These are phyloP conservation scores for Zoanthus sansibaricus DNA, from an alignment of 92 coral and sea anemone species.

Conservation along the genomic window DNA sequence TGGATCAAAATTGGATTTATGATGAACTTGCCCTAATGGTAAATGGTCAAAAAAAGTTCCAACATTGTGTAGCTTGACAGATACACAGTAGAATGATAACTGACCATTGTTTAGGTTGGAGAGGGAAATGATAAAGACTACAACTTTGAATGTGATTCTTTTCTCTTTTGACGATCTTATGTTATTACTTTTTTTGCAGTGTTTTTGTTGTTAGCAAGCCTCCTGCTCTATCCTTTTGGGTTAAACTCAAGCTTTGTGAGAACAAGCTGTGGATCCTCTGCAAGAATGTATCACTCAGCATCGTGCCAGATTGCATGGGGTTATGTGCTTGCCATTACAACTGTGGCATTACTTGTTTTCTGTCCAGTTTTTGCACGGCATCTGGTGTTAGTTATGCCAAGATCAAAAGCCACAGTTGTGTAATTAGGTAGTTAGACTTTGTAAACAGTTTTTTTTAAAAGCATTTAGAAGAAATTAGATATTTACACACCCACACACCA, in stretches of 20 bases:
- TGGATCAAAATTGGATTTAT: too few relatives aligned
- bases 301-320: conserved; percentile 87
- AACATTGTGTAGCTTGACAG: too few relatives aligned
- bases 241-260: conserved; percentile 72
- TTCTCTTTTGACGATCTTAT: too few relatives aligned
- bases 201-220: conserved; percentile 64
- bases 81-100: too few relatives aligned
- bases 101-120: too few relatives aligned
- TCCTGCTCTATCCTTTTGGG: conserved; percentile 77
- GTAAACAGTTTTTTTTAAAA: too few relatives aligned
- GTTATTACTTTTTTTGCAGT: conserved; percentile 46
- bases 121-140: too few relatives aligned
- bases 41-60: too few relatives aligned
- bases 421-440: conserved; percentile 20
- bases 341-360: conserved; percentile 72
- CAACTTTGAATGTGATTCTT: too few relatives aligned
- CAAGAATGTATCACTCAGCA: conserved; percentile 68
- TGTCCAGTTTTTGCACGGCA: conserved; percentile 84
- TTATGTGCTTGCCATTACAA: conserved; percentile 76
- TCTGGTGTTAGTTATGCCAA: conserved; percentile 66
- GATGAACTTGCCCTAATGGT: too few relatives aligned
- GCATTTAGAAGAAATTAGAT: too few relatives aligned
- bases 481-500: too few relatives aligned
- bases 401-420: conserved; percentile 85
- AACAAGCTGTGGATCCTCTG: conserved; percentile 68